Evolutionary conservation across 2,113 vertebrate species (phyloP), one percentile per base, ranked within the genome.

Genomic region (Actenoides hombroni): DNA sequence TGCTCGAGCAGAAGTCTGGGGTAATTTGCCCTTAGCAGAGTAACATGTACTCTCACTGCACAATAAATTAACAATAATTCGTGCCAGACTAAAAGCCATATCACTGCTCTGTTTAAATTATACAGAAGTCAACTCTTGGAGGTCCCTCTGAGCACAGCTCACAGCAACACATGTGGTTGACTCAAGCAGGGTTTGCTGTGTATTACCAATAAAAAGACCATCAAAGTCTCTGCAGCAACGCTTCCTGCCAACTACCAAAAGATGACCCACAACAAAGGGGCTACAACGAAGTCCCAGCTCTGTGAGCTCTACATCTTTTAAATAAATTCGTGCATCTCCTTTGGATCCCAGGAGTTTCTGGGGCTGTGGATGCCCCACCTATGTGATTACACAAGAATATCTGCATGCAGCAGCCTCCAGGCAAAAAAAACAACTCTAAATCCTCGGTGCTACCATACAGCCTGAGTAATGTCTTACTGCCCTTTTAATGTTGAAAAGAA

Each of bases 71-170:
- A 81, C 70, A 74, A 13, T 44, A 94, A 93, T 69, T 93, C 88
- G 76, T 26, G 44, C n/a, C 74, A 91, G 86, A 70, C 81, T 95
- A 79, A 94, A 89, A 84, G 83, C 69, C 42, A 76, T 86, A 79
- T 59, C 77, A 39, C n/a, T 91, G 18, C 54, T 70, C 80, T 79
- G 35, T 67, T 90, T 89, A 81, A 91, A 94, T 92, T 87, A 94
- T 79, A 94, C 70, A 95, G 39, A 63, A 89, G 59, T 19, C 86
- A 92, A 76, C 92, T 87, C 81, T 64, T 80, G 78, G 75, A 92
- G 49, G 81, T 95, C 92, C 84, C 92, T 90, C 65, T 89, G 95
- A 91, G 94, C 91, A 74, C 74, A 63, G 92, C 86, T 92, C 91
- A 46, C 74, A 87, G 65, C 77, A 69, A 33, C 29, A 46, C 44